A percentile compares a stretch with the other conserved stretches of the same genome.
phyloP scores from a whole-genome alignment of 2,797 vertebrate species.

The Petrocephalus schoutedeni region DNA sequence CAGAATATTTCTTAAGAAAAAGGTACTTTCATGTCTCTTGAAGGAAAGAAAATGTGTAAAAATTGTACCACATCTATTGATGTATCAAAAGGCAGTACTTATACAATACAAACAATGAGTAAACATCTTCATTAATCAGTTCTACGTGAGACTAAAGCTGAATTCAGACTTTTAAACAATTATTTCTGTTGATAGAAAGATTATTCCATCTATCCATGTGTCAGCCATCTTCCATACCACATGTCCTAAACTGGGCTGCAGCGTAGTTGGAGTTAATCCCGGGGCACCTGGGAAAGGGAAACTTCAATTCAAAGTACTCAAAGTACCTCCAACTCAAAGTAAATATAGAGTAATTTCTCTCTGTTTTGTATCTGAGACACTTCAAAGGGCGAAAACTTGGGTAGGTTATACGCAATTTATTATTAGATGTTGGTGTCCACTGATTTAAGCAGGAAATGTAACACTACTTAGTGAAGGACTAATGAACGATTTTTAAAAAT shows the following conservation, averaged over 20 bases:
- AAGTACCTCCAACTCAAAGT: background rate
- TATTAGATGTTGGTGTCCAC: background rate
- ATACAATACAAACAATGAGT: background rate
- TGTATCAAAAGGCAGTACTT: background rate
- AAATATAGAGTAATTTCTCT: background rate
- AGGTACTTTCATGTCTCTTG: background rate
- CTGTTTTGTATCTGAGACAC: background rate
- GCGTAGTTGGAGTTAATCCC: background rate
- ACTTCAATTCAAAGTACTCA: no score
- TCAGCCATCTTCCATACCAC: background rate
- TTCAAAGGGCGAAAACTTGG: background rate
- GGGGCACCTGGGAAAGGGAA: background rate
- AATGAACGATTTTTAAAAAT: background rate
- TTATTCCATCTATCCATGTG: background rate
- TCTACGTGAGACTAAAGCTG: background rate
- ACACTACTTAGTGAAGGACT: background rate
- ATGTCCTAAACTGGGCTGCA: background rate
- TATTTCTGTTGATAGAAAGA: background rate
- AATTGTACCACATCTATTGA: background rate
- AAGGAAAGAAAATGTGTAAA: background rate
- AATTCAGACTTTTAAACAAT: background rate
- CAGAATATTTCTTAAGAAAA: background rate
- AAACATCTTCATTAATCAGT: background rate
- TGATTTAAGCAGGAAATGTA: background rate
- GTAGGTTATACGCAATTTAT: background rate